Conservation (phyloP, 2,797 vertebrate species). For the Manis javanica region DNA sequence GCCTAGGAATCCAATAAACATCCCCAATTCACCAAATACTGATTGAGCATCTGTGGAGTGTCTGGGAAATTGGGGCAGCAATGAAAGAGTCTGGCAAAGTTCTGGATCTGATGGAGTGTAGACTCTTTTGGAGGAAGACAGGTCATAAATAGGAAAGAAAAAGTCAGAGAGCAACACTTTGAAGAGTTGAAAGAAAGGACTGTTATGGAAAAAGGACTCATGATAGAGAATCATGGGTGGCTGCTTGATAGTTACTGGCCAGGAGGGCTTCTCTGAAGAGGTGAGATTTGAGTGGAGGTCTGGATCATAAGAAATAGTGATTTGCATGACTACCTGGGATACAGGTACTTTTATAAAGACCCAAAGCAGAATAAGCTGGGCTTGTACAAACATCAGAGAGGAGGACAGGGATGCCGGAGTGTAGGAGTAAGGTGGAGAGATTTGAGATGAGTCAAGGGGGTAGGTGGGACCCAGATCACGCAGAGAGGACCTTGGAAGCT, state of each 20-base stretch:
- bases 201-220: background rate
- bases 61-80: background rate
- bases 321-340: background rate
- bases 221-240: background rate
- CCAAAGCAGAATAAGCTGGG: background rate
- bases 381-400: background rate
- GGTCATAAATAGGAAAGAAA: background rate
- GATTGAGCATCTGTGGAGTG: background rate
- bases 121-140: background rate
- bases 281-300: background rate
- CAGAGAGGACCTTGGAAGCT: background rate
- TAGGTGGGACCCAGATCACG: background rate
- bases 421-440: background rate
- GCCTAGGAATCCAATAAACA: background rate
- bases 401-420: background rate
- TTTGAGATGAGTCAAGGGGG: background rate
- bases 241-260: background rate
- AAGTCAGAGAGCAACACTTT: background rate
- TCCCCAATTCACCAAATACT: background rate
- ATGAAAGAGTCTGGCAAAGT: background rate
- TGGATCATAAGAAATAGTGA: background rate
- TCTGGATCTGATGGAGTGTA: background rate
- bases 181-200: too few species aligned
- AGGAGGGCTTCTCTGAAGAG: background rate
- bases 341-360: background rate